A percentile compares a stretch with the other conserved stretches of the same genome.
Evolutionary conservation across 2,113 vertebrate genomes (phyloP).

Genomic region (Hemichromis elongatus): DNA sequence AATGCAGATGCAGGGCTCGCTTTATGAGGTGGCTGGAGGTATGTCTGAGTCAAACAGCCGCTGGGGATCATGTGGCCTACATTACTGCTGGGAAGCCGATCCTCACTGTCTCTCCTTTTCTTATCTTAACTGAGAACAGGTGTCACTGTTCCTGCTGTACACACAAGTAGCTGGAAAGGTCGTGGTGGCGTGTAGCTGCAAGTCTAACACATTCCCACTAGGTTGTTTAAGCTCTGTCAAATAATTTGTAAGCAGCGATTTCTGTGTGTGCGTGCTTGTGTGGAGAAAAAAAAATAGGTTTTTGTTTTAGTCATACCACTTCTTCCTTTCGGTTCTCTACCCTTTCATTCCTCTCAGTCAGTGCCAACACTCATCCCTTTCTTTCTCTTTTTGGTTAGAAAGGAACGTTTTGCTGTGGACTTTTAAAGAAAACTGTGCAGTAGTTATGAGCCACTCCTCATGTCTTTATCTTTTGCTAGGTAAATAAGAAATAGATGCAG

Average conservation of each 20-base stretch:
- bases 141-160: conserved; percentile 44
- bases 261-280: neutral
- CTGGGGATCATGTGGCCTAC: conserved; percentile 22
- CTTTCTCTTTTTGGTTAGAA: neutral
- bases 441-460: neutral
- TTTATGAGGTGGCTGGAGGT: conserved; percentile 34
- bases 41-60: conserved; percentile 30
- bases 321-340: neutral
- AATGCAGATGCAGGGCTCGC: neutral
- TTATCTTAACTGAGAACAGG: conserved; percentile 36
- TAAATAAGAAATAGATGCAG: neutral
- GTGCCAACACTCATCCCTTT: neutral
- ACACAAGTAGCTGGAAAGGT: conserved; percentile 44
- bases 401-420: neutral
- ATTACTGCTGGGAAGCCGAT: conserved; percentile 33
- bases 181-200: conserved; percentile 53
- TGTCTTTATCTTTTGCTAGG: neutral
- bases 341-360: neutral
- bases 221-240: conserved; percentile 11
- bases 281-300: neutral
- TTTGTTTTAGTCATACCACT: conserved; percentile 26
- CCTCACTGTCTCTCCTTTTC: neutral
- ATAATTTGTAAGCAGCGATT: neutral
- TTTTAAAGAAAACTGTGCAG: neutral
- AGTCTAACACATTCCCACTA: conserved; percentile 27